Evolutionary conservation across 2,888 invertebrate genomes (phyloP), one percentile per base, ranked within the genome.

Genomic region (Archips xylosteana): DNA sequence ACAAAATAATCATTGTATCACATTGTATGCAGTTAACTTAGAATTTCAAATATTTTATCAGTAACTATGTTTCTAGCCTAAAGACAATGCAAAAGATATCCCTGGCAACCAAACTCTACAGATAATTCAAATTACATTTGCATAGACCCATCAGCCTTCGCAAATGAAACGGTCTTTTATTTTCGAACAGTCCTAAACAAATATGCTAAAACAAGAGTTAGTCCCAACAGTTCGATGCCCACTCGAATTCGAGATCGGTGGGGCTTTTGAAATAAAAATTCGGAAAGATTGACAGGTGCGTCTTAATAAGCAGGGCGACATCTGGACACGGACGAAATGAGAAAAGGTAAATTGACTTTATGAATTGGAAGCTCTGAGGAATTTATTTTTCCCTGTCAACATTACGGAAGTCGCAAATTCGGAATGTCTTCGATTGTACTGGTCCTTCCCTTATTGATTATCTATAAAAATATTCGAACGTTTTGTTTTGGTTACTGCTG

Each of bases 221-320:
- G 75, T 64, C 62, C 42, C 4, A 80, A 76, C 82, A 83, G 83
- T 80, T 82, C 85, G 80, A 87, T 86, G 83, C 83, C 85, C 87
- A 91, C 91, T 93, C 82, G 82, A 89, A 83, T 78, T 87, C 82
- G 83, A 85, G 83, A 87, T 85, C 84, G 88, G 85, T 88, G 87
- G 89, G 87, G 86, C 85, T 85, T 87, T 82, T 75, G 84, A 85
- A 93, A 94, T 92, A 92, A 94, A 92, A 94, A 92, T 77, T 79
- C 84, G 84, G 80, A 82, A 88, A 93, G 94, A 94, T 94, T 94
- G 94, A 94, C 94, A 94, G 94, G 94, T 94, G 94, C 92, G 92
- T 91, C 92, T 92, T 94, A 94, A 94, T 94, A 94, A 94, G 89
- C 85, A 79, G 79, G 86, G 89, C 88, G 87, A 89, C 94, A 93